Percentiles rank a stretch among this genome's conserved stretches.
phyloP scores from a whole-genome alignment of 2,797 vertebrate genomes.

The Halcyon badia region DNA sequence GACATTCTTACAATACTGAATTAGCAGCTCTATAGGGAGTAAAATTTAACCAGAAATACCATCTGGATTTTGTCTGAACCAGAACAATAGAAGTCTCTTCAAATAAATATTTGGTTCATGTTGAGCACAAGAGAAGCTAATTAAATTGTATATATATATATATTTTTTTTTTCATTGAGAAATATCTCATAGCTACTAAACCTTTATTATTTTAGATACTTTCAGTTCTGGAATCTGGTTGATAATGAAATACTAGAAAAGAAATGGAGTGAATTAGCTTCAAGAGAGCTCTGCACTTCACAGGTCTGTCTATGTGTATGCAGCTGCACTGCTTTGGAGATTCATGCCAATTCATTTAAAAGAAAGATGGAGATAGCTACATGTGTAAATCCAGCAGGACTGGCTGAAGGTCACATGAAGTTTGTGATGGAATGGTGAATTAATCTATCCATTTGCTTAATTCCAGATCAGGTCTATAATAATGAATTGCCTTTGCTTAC shows the following conservation, averaged over 20 bases:
- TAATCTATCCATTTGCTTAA: conserved; percentile 2
- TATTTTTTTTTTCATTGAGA: background rate
- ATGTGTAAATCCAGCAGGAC: background rate
- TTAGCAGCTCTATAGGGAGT: background rate
- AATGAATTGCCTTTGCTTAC: background rate
- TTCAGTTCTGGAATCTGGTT: background rate
- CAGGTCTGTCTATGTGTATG: background rate
- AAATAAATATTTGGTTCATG: background rate
- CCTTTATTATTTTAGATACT: background rate
- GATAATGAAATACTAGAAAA: background rate
- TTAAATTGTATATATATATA: background rate
- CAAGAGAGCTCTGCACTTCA: background rate
- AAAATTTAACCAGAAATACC: background rate
- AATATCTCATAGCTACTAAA: background rate
- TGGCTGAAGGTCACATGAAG: conserved; percentile 11
- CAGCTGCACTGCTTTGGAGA: background rate
- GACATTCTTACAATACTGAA: background rate
- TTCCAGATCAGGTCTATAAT: background rate
- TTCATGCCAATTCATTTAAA: background rate
- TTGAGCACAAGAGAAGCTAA: background rate
- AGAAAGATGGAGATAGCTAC: background rate
- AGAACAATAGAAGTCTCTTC: background rate
- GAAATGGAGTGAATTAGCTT: background rate
- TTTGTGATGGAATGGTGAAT: conserved; percentile 7
- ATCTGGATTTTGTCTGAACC: background rate